Conservation (phyloP, 1,140 invertebrate species). For the Leptinotarsa texana region DNA sequence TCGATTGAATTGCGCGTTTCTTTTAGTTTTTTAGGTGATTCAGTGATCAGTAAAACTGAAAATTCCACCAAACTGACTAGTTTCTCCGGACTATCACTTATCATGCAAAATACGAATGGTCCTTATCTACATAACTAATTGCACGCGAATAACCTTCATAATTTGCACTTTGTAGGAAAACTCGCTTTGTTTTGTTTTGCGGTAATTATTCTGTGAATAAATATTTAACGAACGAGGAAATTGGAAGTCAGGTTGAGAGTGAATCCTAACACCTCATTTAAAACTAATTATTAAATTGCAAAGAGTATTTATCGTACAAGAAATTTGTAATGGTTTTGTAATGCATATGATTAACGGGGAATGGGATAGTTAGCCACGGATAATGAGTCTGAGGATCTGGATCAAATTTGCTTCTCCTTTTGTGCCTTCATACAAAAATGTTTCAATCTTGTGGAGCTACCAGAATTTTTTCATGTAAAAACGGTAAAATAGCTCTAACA, state of each 20-base stretch:
- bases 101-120: not conserved
- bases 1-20: no score
- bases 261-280: not conserved
- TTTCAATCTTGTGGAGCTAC: no score
- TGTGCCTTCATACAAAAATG: no score
- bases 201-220: constrained; percentile 5
- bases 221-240: not conserved
- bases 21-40: no score
- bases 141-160: constrained; percentile 20
- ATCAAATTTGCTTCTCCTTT: no score
- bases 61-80: not conserved
- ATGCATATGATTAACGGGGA: no score
- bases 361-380: no score
- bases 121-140: constrained; percentile 27
- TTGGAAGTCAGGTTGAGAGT: not conserved
- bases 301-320: not conserved
- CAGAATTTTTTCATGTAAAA: no score
- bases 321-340: not conserved
- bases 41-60: no score
- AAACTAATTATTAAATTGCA: not conserved
- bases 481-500: no score
- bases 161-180: constrained; percentile 23
- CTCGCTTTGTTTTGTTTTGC: constrained; percentile 13
- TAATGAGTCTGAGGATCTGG: no score
- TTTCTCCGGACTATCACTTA: not conserved